Evolutionary conservation across 2,797 vertebrate species (phyloP).

Genomic region (Mormyrus hasselquistii): DNA sequence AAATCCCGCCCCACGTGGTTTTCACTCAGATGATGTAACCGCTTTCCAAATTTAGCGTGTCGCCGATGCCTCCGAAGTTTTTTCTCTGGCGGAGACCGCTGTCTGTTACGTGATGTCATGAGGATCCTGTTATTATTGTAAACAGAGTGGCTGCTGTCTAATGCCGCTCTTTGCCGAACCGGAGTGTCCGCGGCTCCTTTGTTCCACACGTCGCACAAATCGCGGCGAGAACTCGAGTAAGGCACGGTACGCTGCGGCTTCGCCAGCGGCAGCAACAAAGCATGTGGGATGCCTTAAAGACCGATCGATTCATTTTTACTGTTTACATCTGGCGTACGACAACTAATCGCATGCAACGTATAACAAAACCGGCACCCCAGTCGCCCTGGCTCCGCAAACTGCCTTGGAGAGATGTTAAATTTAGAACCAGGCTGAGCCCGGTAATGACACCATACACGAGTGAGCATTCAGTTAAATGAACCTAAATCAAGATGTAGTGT

Average conservation of each 20-base stretch:
- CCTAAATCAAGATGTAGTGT: conserved; percentile 2
- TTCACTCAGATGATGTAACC: conserved; percentile 51
- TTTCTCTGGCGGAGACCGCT: conserved; percentile 44
- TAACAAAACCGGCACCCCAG: conserved; percentile 18
- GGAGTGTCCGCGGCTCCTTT: conserved; percentile 18
- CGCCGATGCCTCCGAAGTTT: conserved; percentile 42
- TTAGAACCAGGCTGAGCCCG: conserved; percentile 4
- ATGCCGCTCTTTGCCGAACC: conserved; percentile 7
- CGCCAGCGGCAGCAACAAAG: background rate
- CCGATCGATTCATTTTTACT: background rate
- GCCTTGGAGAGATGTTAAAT: background rate
- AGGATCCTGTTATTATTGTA: conserved; percentile 38
- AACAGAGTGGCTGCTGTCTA: conserved; percentile 29
- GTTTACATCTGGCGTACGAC: background rate
- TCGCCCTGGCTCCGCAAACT: background rate
- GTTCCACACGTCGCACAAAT: conserved; percentile 9
- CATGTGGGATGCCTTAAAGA: background rate
- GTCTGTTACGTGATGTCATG: conserved; percentile 46
- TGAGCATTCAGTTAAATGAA: conserved; percentile 6
- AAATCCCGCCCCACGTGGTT: conserved; percentile 44
- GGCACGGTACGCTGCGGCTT: background rate
- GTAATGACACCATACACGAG: background rate
- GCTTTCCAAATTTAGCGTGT: conserved; percentile 40
- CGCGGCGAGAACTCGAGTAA: background rate
- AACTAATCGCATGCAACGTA: background rate